Conservation (phyloP, 1,140 invertebrate genomes). For the Schlechtendalia chinensis region DNA sequence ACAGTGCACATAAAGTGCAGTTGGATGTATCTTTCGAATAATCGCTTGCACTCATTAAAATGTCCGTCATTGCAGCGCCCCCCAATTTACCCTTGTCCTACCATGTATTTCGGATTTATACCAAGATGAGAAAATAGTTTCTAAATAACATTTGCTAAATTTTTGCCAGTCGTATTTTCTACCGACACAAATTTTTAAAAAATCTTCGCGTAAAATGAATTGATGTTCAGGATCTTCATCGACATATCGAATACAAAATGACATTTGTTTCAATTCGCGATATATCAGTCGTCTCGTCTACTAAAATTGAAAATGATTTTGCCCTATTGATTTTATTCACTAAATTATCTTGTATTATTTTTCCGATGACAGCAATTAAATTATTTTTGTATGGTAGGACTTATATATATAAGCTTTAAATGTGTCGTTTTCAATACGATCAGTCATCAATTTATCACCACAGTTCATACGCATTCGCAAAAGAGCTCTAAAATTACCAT, state of each 20-base stretch:
- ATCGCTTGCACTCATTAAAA: too few species aligned
- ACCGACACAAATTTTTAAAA: too few species aligned
- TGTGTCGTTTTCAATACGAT: constrained; percentile 13
- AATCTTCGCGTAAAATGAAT: background rate
- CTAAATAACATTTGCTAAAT: too few species aligned
- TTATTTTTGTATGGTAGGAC: constrained; percentile 29
- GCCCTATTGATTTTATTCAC: background rate
- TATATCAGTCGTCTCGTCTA: constrained; percentile 12
- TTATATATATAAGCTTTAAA: constrained; percentile 12
- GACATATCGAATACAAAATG: background rate
- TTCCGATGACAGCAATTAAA: too few species aligned
- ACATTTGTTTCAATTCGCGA: constrained; percentile 10
- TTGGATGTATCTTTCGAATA: too few species aligned
- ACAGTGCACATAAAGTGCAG: too few species aligned
- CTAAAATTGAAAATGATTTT: constrained; percentile 16
- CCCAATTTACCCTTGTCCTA: constrained; percentile 2
- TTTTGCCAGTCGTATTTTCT: too few species aligned
- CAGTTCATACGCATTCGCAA: too few species aligned
- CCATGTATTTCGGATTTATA: constrained; percentile 12
- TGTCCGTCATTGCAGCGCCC: background rate
- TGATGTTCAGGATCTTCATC: constrained; percentile 12
- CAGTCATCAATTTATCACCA: too few species aligned
- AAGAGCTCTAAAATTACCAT: too few species aligned
- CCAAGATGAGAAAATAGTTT: background rate
- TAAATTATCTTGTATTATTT: constrained; percentile 19